These are phyloP conservation scores for Alaudala cheleensis DNA, from an alignment of 2,113 vertebrate genomes.

Conservation along the genomic window DNA sequence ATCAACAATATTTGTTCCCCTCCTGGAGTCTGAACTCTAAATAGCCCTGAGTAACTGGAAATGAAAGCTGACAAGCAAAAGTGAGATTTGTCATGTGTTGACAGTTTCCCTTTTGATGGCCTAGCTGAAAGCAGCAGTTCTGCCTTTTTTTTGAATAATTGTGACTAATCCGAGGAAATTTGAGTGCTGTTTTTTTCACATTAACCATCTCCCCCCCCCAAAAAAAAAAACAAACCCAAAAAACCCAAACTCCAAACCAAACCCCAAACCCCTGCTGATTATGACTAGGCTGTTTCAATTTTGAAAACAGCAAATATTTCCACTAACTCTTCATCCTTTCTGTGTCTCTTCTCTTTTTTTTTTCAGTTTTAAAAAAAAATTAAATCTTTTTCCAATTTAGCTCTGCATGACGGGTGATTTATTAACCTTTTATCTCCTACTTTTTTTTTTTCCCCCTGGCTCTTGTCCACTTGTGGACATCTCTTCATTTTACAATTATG, in stretches of 20 bases:
- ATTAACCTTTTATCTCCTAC: background rate
- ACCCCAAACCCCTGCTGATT: background rate
- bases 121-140: background rate
- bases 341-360: background rate
- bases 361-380: background rate
- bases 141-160: background rate
- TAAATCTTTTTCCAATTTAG: background rate
- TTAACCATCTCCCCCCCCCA: background rate
- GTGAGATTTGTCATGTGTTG: background rate
- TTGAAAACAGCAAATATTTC: background rate
- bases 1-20: background rate
- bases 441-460: accelerated
- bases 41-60: background rate
- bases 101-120: background rate
- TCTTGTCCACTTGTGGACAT: background rate
- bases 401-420: background rate
- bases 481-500: background rate
- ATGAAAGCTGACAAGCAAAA: background rate
- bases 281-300: background rate
- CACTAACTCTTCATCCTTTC: background rate
- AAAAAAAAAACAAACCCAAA: background rate
- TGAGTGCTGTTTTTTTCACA: background rate
- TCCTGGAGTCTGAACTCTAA: background rate
- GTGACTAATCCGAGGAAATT: background rate
- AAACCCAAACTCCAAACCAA: background rate